These are phyloP conservation scores for Tinea semifulvella DNA, from an alignment of 2,888 invertebrate species.

Conservation along the genomic window DNA sequence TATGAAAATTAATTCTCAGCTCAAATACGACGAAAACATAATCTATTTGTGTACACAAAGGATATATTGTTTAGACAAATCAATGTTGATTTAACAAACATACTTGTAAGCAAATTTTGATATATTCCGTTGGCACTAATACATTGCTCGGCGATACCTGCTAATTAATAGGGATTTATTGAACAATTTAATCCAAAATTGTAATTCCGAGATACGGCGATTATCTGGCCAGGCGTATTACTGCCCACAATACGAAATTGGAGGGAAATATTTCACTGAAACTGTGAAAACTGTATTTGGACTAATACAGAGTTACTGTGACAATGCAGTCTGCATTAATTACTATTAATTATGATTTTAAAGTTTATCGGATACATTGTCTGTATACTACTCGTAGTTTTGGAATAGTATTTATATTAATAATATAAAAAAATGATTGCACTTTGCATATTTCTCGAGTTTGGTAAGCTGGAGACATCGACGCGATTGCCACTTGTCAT, in stretches of 20 bases:
- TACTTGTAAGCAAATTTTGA: background rate
- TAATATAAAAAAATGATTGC: too few relatives aligned
- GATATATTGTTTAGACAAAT: slow-evolving; percentile 4
- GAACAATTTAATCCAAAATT: slow-evolving; percentile 3
- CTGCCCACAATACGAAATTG: background rate
- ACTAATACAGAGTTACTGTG: too few relatives aligned
- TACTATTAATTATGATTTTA: too few relatives aligned
- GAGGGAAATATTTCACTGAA: too few relatives aligned
- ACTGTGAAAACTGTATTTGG: too few relatives aligned
- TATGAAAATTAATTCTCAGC: background rate
- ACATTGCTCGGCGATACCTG: background rate
- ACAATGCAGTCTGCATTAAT: too few relatives aligned
- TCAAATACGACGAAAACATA: slow-evolving; percentile 3
- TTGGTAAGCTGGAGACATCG: too few relatives aligned
- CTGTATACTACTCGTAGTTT: too few relatives aligned
- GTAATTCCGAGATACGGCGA: slow-evolving; percentile 5
- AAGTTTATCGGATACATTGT: too few relatives aligned
- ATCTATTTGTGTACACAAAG: background rate
- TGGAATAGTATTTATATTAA: too few relatives aligned
- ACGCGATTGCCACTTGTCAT: too few relatives aligned
- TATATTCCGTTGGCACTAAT: background rate
- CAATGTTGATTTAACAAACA: background rate
- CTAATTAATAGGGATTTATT: slow-evolving; percentile 9
- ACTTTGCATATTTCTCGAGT: too few relatives aligned
- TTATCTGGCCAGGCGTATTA: background rate